These are phyloP conservation scores for Gandaritis pyraliata DNA, from an alignment of 2,888 invertebrate genomes.

Conservation along the genomic window DNA sequence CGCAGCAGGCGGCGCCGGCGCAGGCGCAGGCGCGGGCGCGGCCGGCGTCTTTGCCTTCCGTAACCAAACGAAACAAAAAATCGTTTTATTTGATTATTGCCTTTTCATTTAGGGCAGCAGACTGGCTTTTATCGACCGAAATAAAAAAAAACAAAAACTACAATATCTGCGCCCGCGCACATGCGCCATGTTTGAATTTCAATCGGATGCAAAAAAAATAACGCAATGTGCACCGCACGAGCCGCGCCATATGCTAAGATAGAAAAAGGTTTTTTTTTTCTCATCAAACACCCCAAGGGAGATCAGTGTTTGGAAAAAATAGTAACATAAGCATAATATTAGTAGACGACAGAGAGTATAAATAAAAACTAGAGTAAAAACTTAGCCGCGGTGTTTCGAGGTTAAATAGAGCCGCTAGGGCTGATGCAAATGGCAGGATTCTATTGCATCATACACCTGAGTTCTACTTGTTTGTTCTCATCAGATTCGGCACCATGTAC, in stretches of 20 bases:
- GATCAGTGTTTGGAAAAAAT: conserved; percentile 76
- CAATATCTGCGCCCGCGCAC: conserved; percentile 68
- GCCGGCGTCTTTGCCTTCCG: conserved; percentile 24
- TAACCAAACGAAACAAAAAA: conserved; percentile 38
- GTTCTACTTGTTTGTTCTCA: no score
- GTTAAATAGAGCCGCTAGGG: conserved; percentile 66
- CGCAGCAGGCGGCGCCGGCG: conserved; percentile 17
- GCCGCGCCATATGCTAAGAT: conserved; percentile 71
- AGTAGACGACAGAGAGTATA: conserved; percentile 63
- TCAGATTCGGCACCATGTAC: no score
- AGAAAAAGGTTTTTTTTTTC: conserved; percentile 71
- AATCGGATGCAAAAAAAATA: conserved; percentile 83
- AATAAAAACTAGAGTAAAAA: conserved; percentile 76
- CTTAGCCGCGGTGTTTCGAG: conserved; percentile 62
- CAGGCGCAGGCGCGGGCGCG: no score
- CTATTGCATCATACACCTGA: neutral
- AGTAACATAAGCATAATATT: conserved; percentile 83
- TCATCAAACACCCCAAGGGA: conserved; percentile 72
- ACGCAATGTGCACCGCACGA: conserved; percentile 81
- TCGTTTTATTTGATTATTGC: conserved; percentile 59
- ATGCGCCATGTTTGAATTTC: conserved; percentile 77
- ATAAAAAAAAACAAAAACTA: conserved; percentile 61
- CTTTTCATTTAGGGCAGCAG: conserved; percentile 52
- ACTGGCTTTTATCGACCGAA: conserved; percentile 58
- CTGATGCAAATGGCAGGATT: neutral